Evolutionary conservation across 2,888 invertebrate species (phyloP), one percentile per base, ranked within the genome.

Genomic region (Molanna angustata): DNA sequence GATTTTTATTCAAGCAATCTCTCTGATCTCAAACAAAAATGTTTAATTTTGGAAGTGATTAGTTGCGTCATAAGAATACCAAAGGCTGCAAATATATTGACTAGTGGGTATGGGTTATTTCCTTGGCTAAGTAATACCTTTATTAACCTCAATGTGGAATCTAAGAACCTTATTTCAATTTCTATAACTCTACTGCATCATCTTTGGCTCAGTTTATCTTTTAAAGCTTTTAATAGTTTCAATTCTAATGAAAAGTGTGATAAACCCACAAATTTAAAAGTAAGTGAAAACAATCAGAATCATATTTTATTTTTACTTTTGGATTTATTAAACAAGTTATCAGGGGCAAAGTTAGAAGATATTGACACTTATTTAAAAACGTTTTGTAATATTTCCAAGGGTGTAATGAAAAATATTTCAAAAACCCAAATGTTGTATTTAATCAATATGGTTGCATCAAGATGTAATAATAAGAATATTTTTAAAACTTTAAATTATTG

Each of bases 51-150:
- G 19, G 78, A 82, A 49, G 78, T 86, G 0, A 62, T 91, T 1
- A 74, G 78, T 58, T 75, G 80, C 2, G 79, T 84, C 39, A 80
- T 83, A 3, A 74, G 79, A 51, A 80, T 90, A 22, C 80, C 83
- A 0, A 79, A 82, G 56, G 83, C 85, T 0, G 80, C 80, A 13
- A 79, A 80, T 58, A 79, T 85, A 45, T 72, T 92, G 60, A 73
- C 84, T 13, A 83, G 80, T 56, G 80, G 82, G 20, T 82, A 86
- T 61, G 86, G 88, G 0, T 67, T 93, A 1, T 63, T 91, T 20
- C 75, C 86, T 0, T 92, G 91, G 88, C 64, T 92, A 2, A 65
- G 67, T 40, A 67, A 70, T 21, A 64, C 74, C 1, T 62, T 74
- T 2, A 50, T 53, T 4, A 54, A 61, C 37, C 42, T 66, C n/a